These are phyloP conservation scores for Alca torda DNA, from an alignment of 2,797 vertebrate species.

Conservation along the genomic window DNA sequence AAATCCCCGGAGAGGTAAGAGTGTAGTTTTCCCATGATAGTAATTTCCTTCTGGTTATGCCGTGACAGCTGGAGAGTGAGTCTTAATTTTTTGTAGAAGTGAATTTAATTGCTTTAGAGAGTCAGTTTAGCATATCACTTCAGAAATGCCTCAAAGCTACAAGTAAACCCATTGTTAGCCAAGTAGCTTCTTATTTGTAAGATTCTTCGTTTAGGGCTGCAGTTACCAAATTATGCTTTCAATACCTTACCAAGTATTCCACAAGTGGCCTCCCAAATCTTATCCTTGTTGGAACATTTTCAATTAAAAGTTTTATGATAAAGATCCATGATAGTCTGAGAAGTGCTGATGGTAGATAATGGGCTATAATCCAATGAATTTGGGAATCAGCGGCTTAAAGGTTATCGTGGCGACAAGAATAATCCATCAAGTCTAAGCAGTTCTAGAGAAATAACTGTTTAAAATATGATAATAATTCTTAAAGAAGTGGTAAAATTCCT, in stretches of 20 bases:
- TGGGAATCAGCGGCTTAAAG: not conserved
- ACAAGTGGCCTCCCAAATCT: constrained; percentile 7
- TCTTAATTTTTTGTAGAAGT: constrained; percentile 56
- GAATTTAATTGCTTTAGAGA: constrained; percentile 68
- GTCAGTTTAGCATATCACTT: constrained; percentile 48
- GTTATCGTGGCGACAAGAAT: not conserved
- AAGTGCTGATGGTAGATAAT: not conserved
- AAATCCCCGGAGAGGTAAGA: constrained; percentile 30
- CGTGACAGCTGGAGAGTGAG: constrained; percentile 47
- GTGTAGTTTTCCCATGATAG: constrained; percentile 17
- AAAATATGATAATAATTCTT: not conserved
- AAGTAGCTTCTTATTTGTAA: constrained; percentile 35
- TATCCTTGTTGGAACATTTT: constrained; percentile 37
- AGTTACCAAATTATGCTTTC: constrained; percentile 19
- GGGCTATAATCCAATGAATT: not conserved
- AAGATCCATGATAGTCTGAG: not conserved
- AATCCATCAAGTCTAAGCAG: not conserved
- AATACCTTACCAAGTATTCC: not conserved
- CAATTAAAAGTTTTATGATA: constrained; percentile 48
- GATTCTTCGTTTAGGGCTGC: not conserved
- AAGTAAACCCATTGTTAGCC: constrained; percentile 17
- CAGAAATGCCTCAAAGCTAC: constrained; percentile 59
- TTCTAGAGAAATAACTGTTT: not conserved
- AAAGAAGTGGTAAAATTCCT: not conserved
- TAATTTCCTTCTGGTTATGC: constrained; percentile 54